These are phyloP conservation scores for Pristionchus japonicus DNA, from an alignment of 2,888 invertebrate species.

Conservation along the genomic window DNA sequence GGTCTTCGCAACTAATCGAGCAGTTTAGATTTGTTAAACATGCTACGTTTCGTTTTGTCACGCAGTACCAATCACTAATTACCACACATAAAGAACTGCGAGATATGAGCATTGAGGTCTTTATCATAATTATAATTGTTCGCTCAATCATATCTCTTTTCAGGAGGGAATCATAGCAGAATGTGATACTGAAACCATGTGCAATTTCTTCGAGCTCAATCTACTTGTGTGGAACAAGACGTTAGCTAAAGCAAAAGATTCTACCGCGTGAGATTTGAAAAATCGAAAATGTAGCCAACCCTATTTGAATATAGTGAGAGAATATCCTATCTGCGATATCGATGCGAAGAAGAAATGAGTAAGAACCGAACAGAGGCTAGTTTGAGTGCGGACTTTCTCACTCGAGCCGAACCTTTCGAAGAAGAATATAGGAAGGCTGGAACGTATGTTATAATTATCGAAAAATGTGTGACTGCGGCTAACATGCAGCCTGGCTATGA, in stretches of 20 bases:
- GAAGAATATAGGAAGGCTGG: too few species aligned
- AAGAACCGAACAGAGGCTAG: too few species aligned
- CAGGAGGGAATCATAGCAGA: not conserved
- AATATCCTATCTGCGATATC: not conserved
- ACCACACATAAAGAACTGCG: not conserved
- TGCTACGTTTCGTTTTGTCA: too few species aligned
- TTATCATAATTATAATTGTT: not conserved
- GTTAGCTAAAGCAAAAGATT: not conserved
- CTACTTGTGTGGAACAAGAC: not conserved
- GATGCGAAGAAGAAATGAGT: not conserved
- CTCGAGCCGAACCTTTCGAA: too few species aligned
- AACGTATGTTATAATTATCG: too few species aligned
- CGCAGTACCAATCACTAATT: not conserved
- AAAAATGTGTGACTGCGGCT: too few species aligned
- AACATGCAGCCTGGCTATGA: too few species aligned
- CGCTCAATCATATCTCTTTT: not conserved
- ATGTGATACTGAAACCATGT: not conserved
- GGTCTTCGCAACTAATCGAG: not conserved
- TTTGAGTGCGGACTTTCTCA: too few species aligned
- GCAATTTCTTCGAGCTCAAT: not conserved
- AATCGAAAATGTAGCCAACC: not conserved
- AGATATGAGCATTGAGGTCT: not conserved
- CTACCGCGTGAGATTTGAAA: not conserved
- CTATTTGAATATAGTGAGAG: not conserved
- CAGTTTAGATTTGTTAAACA: too few species aligned